A percentile compares a stretch with the other conserved stretches of the same genome.
Conservation (phyloP, 2,888 invertebrate genomes). For the Melinopterus prodromus region DNA sequence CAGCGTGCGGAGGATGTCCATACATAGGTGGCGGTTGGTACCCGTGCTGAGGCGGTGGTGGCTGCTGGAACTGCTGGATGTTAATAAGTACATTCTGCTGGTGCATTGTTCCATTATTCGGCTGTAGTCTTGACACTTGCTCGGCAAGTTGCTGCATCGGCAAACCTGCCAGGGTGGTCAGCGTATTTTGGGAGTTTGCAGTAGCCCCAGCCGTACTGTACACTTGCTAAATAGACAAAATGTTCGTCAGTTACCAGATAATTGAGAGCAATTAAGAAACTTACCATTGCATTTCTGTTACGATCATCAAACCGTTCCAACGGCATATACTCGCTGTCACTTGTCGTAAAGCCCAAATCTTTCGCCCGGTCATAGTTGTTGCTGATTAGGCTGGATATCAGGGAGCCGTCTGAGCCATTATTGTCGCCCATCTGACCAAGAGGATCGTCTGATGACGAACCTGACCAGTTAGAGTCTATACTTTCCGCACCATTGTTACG, state of each 20-base stretch:
- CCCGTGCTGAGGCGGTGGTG: conserved; percentile 56
- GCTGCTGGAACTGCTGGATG: conserved; percentile 69
- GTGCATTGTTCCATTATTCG: conserved; percentile 59
- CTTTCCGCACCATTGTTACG: conserved; percentile 37
- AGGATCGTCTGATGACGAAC: conserved; percentile 54
- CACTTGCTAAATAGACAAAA: conserved; percentile 50
- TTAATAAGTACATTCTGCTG: conserved; percentile 73
- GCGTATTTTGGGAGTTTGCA: conserved; percentile 42
- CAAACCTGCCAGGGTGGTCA: conserved; percentile 55
- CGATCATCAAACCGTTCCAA: conserved; percentile 56
- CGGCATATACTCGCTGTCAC: conserved; percentile 59
- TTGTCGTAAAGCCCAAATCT: conserved; percentile 57
- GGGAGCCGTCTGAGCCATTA: conserved; percentile 46
- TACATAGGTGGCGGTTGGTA: conserved; percentile 63
- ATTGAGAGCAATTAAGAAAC: conserved; percentile 22
- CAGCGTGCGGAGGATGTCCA: conserved; percentile 54
- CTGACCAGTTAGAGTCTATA: conserved; percentile 49
- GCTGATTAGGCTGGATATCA: conserved; percentile 54
- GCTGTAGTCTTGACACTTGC: conserved; percentile 59
- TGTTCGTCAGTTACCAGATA: neutral
- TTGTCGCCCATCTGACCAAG: conserved; percentile 45
- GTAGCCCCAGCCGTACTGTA: conserved; percentile 50
- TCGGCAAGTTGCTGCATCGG: conserved; percentile 63
- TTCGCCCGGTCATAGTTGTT: conserved; percentile 56
- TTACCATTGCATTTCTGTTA: conserved; percentile 55